Base-by-base conservation (phyloP, 2,888 invertebrate genomes). In the Eupelmus urozonus region DNA sequence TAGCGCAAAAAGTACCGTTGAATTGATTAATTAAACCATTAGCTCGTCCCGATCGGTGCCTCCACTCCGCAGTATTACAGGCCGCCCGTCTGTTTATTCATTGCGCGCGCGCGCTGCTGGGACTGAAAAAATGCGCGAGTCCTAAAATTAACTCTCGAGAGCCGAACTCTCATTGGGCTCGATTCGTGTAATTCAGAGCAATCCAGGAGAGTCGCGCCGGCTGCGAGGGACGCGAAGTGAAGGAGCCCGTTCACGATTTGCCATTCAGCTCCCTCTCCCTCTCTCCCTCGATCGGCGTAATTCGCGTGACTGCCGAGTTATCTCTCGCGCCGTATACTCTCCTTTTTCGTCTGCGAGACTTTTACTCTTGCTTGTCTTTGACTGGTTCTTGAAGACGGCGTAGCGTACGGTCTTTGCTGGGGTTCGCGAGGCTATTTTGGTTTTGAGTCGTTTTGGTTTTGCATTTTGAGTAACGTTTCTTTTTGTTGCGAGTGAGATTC, bases 141-240 rank as follows among this genome's bases (percentile, higher is more conserved):
- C 67, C 69, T 69, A 69, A 78, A 73, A 74, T 74, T 78, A 78
- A 49, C 65, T 59, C 59, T 55, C 45, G 45, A 42, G 27, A 55
- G 18, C 27, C 23, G 42, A 60, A 45, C 7, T 7, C 65, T 65
- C 62, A 23, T 23, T 53, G 59, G 9, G 42, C 42, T 51, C 29
- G 60, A 67, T 73, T 53, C 62, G 29, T 51, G 45, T 71, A 75
- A 71, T 75, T 75, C 66, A 42, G 57, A 75, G 63, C 34, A 40
- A 55, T 67, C 18, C 23, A 55, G 7, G 57, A 18, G 34, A 55
- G 66, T 55, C 27, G 23, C 23, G 34, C 18, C 25, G 18, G 20
- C 29, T 49, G 53, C 34, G 20, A 57, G 29, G 29, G 45, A 51
- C n/a, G 18, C 13, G 42, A 72, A 57, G 49, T 55, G 63, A 62